phyloP scores from a whole-genome alignment of 2,888 invertebrate species.

The Odontothrips loti region DNA sequence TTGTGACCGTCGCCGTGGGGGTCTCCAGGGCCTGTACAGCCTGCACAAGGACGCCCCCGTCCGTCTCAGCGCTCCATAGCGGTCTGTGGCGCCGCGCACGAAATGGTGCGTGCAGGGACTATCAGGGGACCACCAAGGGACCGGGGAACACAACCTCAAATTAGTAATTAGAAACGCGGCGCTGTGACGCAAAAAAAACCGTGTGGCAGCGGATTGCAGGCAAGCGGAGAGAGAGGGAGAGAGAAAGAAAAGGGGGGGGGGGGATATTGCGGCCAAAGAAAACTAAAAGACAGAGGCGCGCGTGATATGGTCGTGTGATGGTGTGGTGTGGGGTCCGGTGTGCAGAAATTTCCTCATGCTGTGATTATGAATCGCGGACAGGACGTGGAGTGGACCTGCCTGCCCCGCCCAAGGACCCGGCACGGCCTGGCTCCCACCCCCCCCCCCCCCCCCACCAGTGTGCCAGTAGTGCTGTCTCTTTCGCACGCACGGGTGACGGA shows the following conservation, averaged over 20 bases:
- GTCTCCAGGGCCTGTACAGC: too few relatives aligned
- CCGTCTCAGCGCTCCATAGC: too few relatives aligned
- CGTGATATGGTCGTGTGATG: background rate
- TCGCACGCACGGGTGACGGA: background rate
- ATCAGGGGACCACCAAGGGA: too few relatives aligned
- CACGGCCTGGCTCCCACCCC: background rate
- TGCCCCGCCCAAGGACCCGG: background rate
- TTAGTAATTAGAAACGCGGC: too few relatives aligned
- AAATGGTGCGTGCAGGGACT: background rate
- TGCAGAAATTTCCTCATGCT: conserved; percentile 38
- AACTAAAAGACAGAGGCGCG: background rate
- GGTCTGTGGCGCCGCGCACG: too few relatives aligned
- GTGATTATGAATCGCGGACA: conserved; percentile 31
- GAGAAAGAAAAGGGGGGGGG: too few relatives aligned
- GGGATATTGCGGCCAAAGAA: too few relatives aligned
- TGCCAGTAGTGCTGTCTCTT: background rate
- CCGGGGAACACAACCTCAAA: too few relatives aligned
- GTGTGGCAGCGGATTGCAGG: background rate
- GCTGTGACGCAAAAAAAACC: too few relatives aligned
- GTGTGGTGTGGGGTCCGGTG: conserved; percentile 44
- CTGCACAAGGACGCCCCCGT: too few relatives aligned
- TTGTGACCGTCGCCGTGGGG: too few relatives aligned
- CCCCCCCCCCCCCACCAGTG: background rate
- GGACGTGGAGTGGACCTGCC: background rate
- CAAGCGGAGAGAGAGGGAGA: background rate